Conservation (phyloP, 2,797 vertebrate genomes). For the Salarias fasciatus region DNA sequence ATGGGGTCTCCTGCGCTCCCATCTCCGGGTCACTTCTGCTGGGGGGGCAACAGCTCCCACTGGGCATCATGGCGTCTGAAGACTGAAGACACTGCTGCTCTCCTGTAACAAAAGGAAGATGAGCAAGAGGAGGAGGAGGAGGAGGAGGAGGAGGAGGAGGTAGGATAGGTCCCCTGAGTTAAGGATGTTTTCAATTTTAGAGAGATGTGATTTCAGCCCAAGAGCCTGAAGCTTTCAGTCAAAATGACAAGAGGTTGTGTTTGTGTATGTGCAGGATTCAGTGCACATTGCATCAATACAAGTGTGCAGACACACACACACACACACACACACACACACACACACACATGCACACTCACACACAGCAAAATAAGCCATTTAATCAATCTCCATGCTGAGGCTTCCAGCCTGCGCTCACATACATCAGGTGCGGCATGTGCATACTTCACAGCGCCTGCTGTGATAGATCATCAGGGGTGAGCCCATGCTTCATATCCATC, state of each 20-base stretch:
- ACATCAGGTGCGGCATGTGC: constrained; percentile 66
- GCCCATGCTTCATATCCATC: constrained; percentile 59
- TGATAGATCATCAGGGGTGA: constrained; percentile 52
- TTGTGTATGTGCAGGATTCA: constrained; percentile 26
- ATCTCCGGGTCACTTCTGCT: too few species aligned
- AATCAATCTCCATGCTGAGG: constrained; percentile 59
- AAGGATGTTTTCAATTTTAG: constrained; percentile 67
- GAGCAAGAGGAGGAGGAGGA: neutral
- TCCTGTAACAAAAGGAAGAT: constrained; percentile 33
- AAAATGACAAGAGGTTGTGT: constrained; percentile 49
- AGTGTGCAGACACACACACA: constrained; percentile 24
- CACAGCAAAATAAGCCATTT: constrained; percentile 39
- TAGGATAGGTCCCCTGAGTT: constrained; percentile 55
- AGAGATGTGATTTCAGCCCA: constrained; percentile 59
- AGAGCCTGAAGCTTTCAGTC: constrained; percentile 66
- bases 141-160: constrained; percentile 9
- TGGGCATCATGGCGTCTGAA: constrained; percentile 45
- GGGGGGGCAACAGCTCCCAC: constrained; percentile 63
- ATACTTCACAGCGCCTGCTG: constrained; percentile 61
- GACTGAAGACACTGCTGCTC: constrained; percentile 48
- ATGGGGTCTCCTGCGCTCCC: too few species aligned
- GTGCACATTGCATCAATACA: constrained; percentile 4
- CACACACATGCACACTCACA: constrained; percentile 6
- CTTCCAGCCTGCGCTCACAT: constrained; percentile 51
- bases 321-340: constrained; percentile 17